These are phyloP conservation scores for Petromus typicus DNA, from an alignment of 2,113 vertebrate genomes.

Conservation along the genomic window DNA sequence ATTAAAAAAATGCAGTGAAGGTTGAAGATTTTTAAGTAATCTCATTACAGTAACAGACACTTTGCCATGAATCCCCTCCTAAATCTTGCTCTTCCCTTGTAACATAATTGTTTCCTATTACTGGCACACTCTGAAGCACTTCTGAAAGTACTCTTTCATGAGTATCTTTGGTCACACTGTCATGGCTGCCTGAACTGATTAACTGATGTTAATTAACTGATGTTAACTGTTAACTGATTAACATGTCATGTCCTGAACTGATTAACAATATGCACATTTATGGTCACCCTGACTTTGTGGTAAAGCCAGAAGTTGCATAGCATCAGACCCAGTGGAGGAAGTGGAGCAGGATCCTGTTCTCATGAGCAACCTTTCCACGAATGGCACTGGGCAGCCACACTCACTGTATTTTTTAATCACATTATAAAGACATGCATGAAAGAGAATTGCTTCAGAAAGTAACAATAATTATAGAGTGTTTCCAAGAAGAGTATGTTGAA, in stretches of 20 bases:
- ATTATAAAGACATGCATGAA: neutral
- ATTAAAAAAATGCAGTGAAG: neutral
- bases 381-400: neutral
- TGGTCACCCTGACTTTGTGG: neutral
- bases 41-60: neutral
- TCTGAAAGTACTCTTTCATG: neutral
- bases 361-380: neutral
- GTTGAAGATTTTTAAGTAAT: neutral
- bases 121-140: neutral
- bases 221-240: too few species aligned
- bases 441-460: neutral
- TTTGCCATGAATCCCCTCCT: neutral
- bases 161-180: neutral
- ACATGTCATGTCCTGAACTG: neutral
- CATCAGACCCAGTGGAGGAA: neutral
- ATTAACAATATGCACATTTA: neutral
- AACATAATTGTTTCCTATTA: neutral
- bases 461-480: neutral
- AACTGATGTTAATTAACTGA: too few species aligned
- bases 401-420: neutral
- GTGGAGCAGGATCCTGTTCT: neutral
- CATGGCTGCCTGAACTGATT: neutral
- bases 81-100: neutral
- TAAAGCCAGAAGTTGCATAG: neutral
- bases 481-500: neutral